Conservation (phyloP, 2,888 invertebrate genomes). For the Pristionchus arcanus region DNA sequence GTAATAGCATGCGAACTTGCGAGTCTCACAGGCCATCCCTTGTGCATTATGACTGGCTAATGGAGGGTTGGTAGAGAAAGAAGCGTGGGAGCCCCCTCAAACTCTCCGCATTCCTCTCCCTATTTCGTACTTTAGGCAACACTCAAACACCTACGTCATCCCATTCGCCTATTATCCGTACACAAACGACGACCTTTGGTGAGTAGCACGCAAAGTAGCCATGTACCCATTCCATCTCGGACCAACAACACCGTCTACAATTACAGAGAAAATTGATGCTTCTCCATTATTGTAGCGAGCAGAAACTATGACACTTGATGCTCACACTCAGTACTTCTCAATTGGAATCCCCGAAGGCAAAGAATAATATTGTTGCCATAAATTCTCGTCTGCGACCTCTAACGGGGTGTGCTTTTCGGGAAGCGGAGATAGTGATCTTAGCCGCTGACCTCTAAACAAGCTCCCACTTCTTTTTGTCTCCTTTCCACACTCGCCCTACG, state of each 20-base stretch:
- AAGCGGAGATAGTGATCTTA: background rate
- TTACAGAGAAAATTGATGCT: background rate
- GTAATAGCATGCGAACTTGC: background rate
- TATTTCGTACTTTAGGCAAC: background rate
- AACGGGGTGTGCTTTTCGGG: background rate
- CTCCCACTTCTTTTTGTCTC: background rate
- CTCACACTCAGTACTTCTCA: too few species aligned
- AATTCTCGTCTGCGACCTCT: conserved; percentile 21
- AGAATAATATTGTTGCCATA: background rate
- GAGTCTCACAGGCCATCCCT: background rate
- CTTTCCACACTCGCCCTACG: background rate
- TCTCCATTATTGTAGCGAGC: background rate
- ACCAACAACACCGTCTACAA: background rate
- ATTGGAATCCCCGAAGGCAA: background rate
- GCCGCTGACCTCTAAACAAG: conserved; percentile 32
- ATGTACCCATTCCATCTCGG: background rate
- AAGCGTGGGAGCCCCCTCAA: background rate
- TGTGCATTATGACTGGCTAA: background rate
- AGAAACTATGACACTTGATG: too few species aligned
- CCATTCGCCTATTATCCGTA: background rate
- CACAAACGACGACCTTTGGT: conserved; percentile 6
- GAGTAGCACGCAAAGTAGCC: background rate
- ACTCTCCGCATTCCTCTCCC: background rate
- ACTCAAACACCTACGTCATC: background rate
- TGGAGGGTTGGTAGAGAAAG: background rate